Conservation (phyloP, 1,140 invertebrate genomes). For the Batillaria attramentaria region DNA sequence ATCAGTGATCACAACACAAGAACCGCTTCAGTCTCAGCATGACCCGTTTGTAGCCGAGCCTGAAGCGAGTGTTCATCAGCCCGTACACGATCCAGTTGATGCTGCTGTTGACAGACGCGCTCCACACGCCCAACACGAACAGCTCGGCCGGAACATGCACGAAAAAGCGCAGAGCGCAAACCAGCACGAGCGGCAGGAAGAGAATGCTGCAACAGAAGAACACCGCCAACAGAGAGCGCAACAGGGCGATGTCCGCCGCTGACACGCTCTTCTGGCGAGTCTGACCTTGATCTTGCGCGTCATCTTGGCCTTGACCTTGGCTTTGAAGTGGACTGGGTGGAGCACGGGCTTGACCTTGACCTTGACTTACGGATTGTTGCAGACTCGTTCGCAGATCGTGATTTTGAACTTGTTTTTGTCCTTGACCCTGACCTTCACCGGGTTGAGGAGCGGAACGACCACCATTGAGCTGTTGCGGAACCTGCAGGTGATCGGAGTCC, state of each 20-base stretch:
- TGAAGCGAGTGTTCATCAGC: slow-evolving; percentile 31
- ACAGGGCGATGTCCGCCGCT: slow-evolving; percentile 3
- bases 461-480: too few species aligned
- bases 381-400: too few species aligned
- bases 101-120: slow-evolving; percentile 31
- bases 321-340: not conserved
- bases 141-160: slow-evolving; percentile 7
- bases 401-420: too few species aligned
- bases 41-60: slow-evolving; percentile 25
- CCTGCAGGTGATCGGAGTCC: too few species aligned
- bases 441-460: too few species aligned
- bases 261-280: not conserved
- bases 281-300: not conserved
- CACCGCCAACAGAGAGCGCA: slow-evolving; percentile 26
- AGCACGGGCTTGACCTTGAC: too few species aligned
- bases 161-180: not conserved
- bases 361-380: too few species aligned
- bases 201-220: slow-evolving; percentile 26
- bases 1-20: not conserved
- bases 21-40: not conserved
- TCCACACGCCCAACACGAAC: slow-evolving; percentile 20
- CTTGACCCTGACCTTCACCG: too few species aligned
- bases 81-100: slow-evolving; percentile 45
- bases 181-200: slow-evolving; percentile 13
- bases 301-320: not conserved